Conservation (phyloP, 2,888 invertebrate species). For the Calameuta idolon region DNA sequence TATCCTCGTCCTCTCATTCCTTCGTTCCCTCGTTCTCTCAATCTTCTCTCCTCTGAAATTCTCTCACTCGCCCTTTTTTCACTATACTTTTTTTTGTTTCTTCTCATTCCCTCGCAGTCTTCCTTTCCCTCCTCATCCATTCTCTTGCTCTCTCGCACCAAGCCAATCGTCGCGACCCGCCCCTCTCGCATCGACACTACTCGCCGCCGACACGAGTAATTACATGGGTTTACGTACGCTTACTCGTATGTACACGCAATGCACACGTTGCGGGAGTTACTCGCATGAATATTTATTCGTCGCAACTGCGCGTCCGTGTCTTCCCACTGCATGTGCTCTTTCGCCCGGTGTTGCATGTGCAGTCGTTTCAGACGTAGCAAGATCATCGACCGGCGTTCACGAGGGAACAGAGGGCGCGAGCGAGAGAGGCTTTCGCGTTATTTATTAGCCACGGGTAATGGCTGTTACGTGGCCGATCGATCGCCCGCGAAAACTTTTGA, state of each 20-base stretch:
- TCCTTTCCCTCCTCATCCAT: neutral
- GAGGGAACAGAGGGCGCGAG: neutral
- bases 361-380: neutral
- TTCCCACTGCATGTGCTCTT: neutral
- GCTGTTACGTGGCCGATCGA: slow-evolving; percentile 52
- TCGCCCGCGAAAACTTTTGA: slow-evolving; percentile 9
- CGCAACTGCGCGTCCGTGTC: neutral
- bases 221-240: neutral
- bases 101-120: neutral
- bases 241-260: neutral
- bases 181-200: slow-evolving; percentile 18
- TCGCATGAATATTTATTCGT: neutral
- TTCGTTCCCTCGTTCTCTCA: neutral
- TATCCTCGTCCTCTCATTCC: neutral
- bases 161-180: slow-evolving; percentile 23
- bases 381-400: neutral
- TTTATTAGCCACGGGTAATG: slow-evolving; percentile 45
- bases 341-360: neutral
- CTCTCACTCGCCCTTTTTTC: neutral
- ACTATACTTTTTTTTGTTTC: neutral
- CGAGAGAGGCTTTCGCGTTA: neutral
- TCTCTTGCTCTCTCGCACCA: slow-evolving; percentile 11
- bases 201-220: slow-evolving; percentile 18
- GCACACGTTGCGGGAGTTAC: neutral
- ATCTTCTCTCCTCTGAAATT: neutral